These are phyloP conservation scores for Ectemnius continuus DNA, from an alignment of 2,888 invertebrate genomes.

Conservation along the genomic window DNA sequence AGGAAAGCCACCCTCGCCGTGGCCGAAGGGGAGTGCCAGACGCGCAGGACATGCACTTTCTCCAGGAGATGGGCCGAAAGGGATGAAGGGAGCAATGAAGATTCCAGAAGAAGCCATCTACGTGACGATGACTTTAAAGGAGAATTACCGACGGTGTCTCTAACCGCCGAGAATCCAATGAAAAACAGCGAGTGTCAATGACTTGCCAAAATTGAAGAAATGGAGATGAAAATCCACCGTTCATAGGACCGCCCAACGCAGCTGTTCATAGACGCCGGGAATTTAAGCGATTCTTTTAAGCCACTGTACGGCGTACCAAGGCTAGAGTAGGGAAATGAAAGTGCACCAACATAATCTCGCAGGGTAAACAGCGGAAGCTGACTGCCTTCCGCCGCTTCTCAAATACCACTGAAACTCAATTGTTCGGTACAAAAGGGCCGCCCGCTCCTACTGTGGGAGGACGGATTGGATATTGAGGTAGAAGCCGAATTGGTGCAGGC, in stretches of 20 bases:
- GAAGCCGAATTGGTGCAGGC: background rate
- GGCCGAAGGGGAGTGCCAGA: no score
- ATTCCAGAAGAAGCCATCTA: conserved; percentile 1
- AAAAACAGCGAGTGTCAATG: conserved; percentile 41
- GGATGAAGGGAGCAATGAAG: background rate
- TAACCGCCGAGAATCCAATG: conserved; percentile 51
- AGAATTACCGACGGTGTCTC: background rate
- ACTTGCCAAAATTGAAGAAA: background rate
- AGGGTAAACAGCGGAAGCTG: no score
- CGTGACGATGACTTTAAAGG: conserved; percentile 10
- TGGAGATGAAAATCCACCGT: background rate
- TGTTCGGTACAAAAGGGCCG: background rate
- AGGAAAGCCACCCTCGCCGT: no score
- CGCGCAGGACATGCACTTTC: background rate
- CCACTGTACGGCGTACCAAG: no score
- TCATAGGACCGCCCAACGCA: background rate
- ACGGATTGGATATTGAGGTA: background rate
- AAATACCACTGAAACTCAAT: background rate
- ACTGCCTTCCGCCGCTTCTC: no score
- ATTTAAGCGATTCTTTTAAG: no score
- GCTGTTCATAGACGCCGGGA: no score
- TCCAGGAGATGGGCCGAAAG: background rate
- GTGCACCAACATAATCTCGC: no score
- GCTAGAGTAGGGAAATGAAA: no score
- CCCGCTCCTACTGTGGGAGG: background rate